Conservation (phyloP, 2,888 invertebrate species). For the Drosophila vallismaia region DNA sequence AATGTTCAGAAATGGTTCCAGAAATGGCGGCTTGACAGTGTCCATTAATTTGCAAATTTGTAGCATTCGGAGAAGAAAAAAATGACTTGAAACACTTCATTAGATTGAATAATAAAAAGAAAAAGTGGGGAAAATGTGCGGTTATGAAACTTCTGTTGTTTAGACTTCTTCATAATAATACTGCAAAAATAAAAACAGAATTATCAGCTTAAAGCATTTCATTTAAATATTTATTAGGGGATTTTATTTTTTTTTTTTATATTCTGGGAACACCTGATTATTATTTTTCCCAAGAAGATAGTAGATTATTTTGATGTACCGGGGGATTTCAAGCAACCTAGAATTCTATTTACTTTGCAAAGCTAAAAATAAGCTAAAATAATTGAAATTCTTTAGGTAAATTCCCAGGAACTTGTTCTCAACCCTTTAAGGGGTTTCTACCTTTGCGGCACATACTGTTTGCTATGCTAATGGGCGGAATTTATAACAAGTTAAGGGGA, state of each 20-base stretch:
- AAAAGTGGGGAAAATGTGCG: not conserved
- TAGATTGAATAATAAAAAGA: not conserved
- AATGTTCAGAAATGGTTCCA: not conserved
- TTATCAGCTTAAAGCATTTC: not conserved
- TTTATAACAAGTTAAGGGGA: slow-evolving; percentile 23
- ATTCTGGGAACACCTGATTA: slow-evolving; percentile 21
- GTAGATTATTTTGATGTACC: not conserved
- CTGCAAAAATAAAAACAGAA: not conserved
- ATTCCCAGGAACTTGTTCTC: not conserved
- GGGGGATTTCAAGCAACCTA: not conserved
- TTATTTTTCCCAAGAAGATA: slow-evolving; percentile 19
- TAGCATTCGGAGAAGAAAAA: slow-evolving; percentile 13
- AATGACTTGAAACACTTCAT: slow-evolving; percentile 1
- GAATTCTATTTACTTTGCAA: not conserved
- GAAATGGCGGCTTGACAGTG: slow-evolving; percentile 10
- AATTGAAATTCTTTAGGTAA: not conserved
- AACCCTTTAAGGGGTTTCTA: not conserved
- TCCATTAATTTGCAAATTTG: slow-evolving; percentile 18
- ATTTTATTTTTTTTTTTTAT: no score
- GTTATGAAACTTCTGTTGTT: not conserved
- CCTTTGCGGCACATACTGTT: slow-evolving; percentile 17
- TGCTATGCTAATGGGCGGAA: slow-evolving; percentile 23
- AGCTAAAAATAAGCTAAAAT: not conserved
- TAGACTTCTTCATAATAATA: not conserved
- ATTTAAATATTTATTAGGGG: not conserved